Percentiles rank a stretch among this genome's conserved stretches.
These are phyloP conservation scores for Falco concolor DNA, from an alignment of 2,797 vertebrate genomes.

Conservation along the genomic window DNA sequence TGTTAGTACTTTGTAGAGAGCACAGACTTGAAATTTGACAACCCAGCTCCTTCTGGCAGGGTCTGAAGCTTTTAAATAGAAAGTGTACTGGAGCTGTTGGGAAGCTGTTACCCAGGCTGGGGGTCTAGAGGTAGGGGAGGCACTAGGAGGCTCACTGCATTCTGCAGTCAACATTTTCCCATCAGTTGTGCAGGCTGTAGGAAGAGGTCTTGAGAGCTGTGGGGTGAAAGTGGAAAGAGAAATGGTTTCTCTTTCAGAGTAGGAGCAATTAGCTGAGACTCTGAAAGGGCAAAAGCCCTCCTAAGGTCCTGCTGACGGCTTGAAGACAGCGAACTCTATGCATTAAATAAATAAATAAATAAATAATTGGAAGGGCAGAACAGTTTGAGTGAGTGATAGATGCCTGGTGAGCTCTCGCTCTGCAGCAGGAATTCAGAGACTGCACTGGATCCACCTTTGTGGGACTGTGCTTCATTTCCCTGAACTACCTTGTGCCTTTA, in stretches of 20 bases:
- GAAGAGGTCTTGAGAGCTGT: neutral
- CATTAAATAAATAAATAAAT: neutral
- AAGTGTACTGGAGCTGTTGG: neutral
- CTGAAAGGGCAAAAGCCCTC: neutral
- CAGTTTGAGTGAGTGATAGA: neutral
- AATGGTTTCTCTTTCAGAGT: neutral
- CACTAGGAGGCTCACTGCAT: neutral
- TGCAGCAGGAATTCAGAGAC: neutral
- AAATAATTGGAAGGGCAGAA: neutral
- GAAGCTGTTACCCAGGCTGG: neutral
- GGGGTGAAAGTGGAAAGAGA: neutral
- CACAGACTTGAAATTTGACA: neutral
- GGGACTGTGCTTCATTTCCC: neutral
- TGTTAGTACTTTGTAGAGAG: neutral
- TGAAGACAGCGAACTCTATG: neutral
- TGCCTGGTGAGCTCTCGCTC: neutral
- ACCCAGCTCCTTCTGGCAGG: neutral
- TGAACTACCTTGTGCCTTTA: neutral
- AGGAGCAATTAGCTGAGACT: neutral
- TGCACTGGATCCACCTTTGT: neutral
- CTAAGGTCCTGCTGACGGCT: neutral
- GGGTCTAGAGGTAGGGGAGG: neutral
- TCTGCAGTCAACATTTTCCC: neutral
- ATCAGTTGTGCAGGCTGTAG: neutral
- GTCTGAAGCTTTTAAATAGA: neutral